Conservation (phyloP, 2,888 invertebrate species). For the Andrena bicolor region DNA sequence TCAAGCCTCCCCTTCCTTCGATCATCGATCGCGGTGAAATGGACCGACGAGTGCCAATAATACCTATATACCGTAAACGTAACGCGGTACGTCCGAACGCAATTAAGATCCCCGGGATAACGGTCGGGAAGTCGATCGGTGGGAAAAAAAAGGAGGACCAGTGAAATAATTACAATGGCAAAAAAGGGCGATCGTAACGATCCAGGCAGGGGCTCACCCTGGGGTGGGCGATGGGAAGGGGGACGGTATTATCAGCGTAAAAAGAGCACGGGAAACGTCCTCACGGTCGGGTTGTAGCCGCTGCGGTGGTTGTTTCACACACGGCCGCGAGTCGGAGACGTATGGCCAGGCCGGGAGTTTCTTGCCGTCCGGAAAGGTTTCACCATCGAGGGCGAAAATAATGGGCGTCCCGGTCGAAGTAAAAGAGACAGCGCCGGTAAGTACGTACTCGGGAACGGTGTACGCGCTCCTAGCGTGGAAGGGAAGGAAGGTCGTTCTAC, state of each 20-base stretch:
- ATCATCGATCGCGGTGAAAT: background rate
- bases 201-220: background rate
- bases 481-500: conserved; percentile 53
- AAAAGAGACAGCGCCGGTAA: conserved; percentile 67
- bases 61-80: conserved; percentile 11
- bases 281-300: conserved; percentile 15
- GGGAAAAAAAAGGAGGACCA: conserved; percentile 3
- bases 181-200: background rate
- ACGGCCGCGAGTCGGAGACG: conserved; percentile 44
- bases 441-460: conserved; percentile 66
- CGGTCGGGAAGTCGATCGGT: conserved; percentile 21
- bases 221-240: background rate
- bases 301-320: conserved; percentile 56
- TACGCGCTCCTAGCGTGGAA: conserved; percentile 49
- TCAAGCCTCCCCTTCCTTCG: background rate
- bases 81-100: conserved; percentile 11
- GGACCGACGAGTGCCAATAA: background rate
- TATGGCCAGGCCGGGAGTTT: conserved; percentile 44
- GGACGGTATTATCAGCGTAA: conserved; percentile 29
- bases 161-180: conserved; percentile 32
- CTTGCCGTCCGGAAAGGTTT: conserved; percentile 53
- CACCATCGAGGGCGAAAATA: conserved; percentile 66
- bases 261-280: background rate
- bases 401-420: conserved; percentile 65
- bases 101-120: conserved; percentile 52